Evolutionary conservation across 1,140 invertebrate genomes (phyloP).

Genomic region (Paraescarpia echinospica): DNA sequence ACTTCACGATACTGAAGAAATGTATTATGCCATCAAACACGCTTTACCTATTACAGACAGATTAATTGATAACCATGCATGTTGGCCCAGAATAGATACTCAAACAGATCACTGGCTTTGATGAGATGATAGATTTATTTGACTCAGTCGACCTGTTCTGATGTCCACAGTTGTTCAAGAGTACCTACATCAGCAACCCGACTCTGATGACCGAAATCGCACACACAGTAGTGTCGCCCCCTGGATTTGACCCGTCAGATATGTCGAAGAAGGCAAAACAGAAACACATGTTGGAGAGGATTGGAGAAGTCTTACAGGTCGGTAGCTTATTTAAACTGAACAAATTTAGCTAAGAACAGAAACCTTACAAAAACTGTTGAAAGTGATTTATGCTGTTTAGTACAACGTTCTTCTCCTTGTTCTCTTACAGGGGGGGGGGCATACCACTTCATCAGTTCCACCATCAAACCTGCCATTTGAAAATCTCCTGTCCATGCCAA

Average conservation of each 20-base stretch:
- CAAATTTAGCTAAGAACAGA: background rate
- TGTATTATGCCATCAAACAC: no score
- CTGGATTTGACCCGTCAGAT: background rate
- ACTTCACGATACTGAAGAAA: no score
- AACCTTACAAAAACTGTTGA: background rate
- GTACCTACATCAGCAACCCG: conserved; percentile 53
- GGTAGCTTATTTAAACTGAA: background rate
- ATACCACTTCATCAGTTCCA: no score
- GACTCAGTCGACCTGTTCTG: background rate
- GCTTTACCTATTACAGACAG: no score
- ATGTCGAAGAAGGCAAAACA: conserved; percentile 44
- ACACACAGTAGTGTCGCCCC: conserved; percentile 29
- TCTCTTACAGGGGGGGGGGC: background rate
- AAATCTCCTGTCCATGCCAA: background rate
- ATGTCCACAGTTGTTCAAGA: conserved; percentile 49
- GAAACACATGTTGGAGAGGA: conserved; percentile 37
- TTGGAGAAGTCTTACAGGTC: conserved; percentile 46
- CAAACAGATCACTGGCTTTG: no score
- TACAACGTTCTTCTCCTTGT: background rate
- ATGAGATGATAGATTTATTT: background rate
- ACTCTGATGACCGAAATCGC: conserved; percentile 51
- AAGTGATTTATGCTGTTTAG: background rate
- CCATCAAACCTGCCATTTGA: no score
- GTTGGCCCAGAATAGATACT: no score
- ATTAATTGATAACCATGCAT: no score